Conservation (phyloP, 2,797 vertebrate genomes). For the Mionectes olivaceus region DNA sequence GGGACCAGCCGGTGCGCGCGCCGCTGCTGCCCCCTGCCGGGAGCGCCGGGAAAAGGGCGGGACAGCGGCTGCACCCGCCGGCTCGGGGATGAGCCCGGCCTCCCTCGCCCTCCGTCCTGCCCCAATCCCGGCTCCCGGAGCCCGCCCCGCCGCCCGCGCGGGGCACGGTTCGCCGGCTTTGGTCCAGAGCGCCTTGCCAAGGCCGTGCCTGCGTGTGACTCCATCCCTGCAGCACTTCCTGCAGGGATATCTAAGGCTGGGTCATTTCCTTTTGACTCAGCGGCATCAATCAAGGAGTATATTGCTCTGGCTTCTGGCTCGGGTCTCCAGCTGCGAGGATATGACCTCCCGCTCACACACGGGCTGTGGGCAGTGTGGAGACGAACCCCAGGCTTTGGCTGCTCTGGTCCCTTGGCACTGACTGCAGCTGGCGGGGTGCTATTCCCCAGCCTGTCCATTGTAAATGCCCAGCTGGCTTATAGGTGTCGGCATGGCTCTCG, state of each 20-base stretch:
- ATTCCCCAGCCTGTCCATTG: not conserved
- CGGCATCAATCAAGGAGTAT: not conserved
- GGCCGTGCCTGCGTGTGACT: not conserved
- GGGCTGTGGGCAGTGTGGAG: not conserved
- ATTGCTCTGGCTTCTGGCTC: not conserved
- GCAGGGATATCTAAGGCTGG: not conserved
- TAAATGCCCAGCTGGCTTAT: not conserved
- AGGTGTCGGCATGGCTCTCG: not conserved
- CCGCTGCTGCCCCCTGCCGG: slow-evolving; percentile 23
- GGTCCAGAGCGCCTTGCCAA: not conserved
- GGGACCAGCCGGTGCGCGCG: not conserved
- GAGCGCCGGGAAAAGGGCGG: not conserved
- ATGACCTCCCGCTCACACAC: accelerated
- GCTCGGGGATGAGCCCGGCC: not conserved
- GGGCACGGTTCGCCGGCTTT: not conserved
- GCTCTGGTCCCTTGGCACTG: not conserved
- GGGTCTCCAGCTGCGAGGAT: not conserved
- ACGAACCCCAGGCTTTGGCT: not conserved
- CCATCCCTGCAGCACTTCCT: not conserved
- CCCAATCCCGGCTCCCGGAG: not conserved
- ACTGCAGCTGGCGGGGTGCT: not conserved
- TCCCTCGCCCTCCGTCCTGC: not conserved
- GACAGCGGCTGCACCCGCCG: not conserved
- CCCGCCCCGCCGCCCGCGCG: not conserved
- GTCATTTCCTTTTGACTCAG: slow-evolving; percentile 56